These are phyloP conservation scores for Zosterops pallidus DNA, from an alignment of 2,113 vertebrate species.

Conservation along the genomic window DNA sequence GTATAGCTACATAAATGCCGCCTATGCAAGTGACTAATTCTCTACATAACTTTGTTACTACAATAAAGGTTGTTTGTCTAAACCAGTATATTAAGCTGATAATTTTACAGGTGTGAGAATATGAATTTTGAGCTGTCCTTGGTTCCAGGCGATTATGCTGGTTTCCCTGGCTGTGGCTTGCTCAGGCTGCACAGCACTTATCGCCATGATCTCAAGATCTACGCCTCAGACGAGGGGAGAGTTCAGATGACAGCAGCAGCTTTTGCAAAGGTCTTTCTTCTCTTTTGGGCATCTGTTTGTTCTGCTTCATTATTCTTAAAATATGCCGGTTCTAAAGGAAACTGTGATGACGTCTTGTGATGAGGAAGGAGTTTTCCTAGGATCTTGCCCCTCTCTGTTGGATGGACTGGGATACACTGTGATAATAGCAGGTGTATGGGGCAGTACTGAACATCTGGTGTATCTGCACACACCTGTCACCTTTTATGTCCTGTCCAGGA, in stretches of 20 bases:
- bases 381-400: not conserved
- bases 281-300: not conserved
- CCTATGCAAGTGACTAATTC: not conserved
- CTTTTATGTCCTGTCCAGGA: not conserved
- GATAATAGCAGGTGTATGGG: not conserved
- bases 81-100: not conserved
- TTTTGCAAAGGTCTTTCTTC: slow-evolving; percentile 88
- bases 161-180: slow-evolving; percentile 95
- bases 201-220: slow-evolving; percentile 97
- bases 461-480: not conserved
- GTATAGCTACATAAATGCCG: not conserved
- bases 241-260: slow-evolving; percentile 99
- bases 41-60: not conserved
- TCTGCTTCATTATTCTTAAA: not conserved
- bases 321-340: not conserved
- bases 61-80: not conserved
- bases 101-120: not conserved
- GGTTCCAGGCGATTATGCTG: slow-evolving; percentile 91
- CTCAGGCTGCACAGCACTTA: slow-evolving; percentile 97
- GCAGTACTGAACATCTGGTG: not conserved
- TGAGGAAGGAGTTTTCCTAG: not conserved
- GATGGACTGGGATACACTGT: not conserved
- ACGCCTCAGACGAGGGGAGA: slow-evolving; percentile 94
- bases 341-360: not conserved
- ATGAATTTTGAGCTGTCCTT: not conserved